A percentile compares a stretch with the other conserved stretches of the same genome.
Conservation (phyloP, 2,113 vertebrate species). For the Sciurus niger region DNA sequence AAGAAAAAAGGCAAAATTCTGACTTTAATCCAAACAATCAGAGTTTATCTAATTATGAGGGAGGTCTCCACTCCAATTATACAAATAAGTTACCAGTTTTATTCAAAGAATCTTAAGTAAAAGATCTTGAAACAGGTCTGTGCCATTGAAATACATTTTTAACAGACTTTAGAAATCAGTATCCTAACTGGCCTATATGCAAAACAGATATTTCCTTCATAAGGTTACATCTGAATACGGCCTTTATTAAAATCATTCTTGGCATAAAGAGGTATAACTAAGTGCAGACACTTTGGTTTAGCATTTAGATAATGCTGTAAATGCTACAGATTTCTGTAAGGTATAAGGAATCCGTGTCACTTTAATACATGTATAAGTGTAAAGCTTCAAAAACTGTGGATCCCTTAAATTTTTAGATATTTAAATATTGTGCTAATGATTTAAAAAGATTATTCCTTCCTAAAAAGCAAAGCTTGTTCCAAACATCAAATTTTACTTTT, state of each 20-base stretch:
- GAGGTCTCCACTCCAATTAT: slow-evolving; percentile 63
- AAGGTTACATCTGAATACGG: slow-evolving; percentile 18
- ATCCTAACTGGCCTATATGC: slow-evolving; percentile 4
- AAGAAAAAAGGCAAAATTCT: slow-evolving; percentile 75
- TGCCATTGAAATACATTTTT: slow-evolving; percentile 61
- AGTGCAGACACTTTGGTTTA: slow-evolving; percentile 80
- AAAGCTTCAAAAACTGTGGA: slow-evolving; percentile 84
- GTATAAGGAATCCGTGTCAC: slow-evolving; percentile 72
- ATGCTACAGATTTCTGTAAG: slow-evolving; percentile 76
- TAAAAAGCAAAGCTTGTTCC: slow-evolving; percentile 79
- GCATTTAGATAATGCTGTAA: slow-evolving; percentile 71
- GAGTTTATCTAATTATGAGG: slow-evolving; percentile 63
- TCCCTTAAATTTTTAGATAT: slow-evolving; percentile 68
- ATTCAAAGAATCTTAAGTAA: slow-evolving; percentile 17
- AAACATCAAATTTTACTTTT: slow-evolving; percentile 79
- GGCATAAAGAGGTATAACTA: slow-evolving; percentile 75
- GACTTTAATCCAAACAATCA: slow-evolving; percentile 66
- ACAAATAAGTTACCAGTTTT: slow-evolving; percentile 51
- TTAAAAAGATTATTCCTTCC: slow-evolving; percentile 71
- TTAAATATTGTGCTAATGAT: slow-evolving; percentile 68
- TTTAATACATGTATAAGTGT: slow-evolving; percentile 77
- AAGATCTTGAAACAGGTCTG: slow-evolving; percentile 47
- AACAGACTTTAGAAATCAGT: neutral
- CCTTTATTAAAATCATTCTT: slow-evolving; percentile 35
- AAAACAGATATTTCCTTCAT: slow-evolving; percentile 63